Conservation (phyloP, 2,113 vertebrate species). For the Hystrix brachyura region DNA sequence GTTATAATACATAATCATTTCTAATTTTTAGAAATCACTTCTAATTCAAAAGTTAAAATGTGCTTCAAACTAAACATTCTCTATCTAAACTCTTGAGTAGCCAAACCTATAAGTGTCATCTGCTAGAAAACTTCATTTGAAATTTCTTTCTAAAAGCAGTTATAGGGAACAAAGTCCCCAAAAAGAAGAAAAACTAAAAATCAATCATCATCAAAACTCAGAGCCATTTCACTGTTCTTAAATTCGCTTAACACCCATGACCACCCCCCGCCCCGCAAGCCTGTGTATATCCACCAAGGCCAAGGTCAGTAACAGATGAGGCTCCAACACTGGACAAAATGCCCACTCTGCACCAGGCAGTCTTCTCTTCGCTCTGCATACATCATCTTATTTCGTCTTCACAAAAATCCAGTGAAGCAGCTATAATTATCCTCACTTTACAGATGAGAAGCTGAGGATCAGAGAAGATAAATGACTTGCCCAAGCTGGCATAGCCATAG, state of each 20-base stretch:
- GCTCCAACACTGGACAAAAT: too few species aligned
- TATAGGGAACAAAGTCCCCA: neutral
- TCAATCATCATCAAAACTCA: neutral
- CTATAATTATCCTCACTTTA: neutral
- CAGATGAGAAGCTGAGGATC: constrained; percentile 16
- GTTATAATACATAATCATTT: neutral
- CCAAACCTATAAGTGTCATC: neutral
- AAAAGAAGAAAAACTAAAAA: neutral
- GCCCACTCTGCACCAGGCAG: neutral
- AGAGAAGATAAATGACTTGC: constrained; percentile 12
- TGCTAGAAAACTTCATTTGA: constrained; percentile 6
- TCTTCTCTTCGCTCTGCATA: neutral
- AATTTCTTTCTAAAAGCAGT: constrained; percentile 48
- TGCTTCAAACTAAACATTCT: neutral
- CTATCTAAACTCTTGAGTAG: neutral
- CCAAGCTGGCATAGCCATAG: neutral
- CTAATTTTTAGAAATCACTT: neutral
- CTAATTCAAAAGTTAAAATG: neutral
- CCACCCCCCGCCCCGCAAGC: neutral
- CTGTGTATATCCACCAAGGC: neutral
- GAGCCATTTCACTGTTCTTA: neutral
- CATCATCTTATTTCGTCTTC: neutral
- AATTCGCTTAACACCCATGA: neutral
- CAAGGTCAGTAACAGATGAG: neutral
- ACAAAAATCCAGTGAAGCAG: neutral